Percentiles rank a stretch among this genome's conserved stretches.
Conservation (phyloP, 2,797 vertebrate species). For the Catostomus latipinnis region DNA sequence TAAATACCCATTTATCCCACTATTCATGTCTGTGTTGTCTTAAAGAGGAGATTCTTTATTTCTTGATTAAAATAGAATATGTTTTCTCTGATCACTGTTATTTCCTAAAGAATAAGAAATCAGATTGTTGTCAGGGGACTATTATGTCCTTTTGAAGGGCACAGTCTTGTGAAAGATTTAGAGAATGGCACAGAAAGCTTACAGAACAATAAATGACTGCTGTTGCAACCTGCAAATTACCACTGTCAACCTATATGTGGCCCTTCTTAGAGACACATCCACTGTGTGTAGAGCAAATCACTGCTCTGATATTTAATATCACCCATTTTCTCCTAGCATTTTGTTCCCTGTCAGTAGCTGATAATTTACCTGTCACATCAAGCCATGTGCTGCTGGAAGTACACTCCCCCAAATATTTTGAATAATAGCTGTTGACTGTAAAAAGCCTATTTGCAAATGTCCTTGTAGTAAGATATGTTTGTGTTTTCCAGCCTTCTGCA, state of each 20-base stretch:
- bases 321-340: slow-evolving; percentile 7
- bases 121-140: slow-evolving; percentile 1
- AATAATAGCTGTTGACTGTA: slow-evolving; percentile 1
- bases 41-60: background rate
- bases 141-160: slow-evolving; percentile 13
- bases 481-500: slow-evolving; percentile 54
- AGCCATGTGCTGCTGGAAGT: background rate
- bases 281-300: slow-evolving; percentile 15
- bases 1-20: background rate
- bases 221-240: slow-evolving; percentile 41
- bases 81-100: slow-evolving; percentile 3
- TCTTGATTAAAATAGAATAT: background rate
- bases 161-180: slow-evolving; percentile 4
- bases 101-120: background rate
- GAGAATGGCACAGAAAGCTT: slow-evolving; percentile 8
- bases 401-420: background rate
- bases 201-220: slow-evolving; percentile 13
- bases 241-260: background rate
- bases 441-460: slow-evolving; percentile 3
- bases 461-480: background rate
- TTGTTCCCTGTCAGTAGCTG: slow-evolving; percentile 21
- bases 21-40: background rate
- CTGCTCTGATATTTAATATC: slow-evolving; percentile 23
- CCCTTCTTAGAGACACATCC: slow-evolving; percentile 23
- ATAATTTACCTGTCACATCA: slow-evolving; percentile 40